Evolutionary conservation across 2,113 vertebrate genomes (phyloP).

Genomic region (Craseonycteris thonglongyai): DNA sequence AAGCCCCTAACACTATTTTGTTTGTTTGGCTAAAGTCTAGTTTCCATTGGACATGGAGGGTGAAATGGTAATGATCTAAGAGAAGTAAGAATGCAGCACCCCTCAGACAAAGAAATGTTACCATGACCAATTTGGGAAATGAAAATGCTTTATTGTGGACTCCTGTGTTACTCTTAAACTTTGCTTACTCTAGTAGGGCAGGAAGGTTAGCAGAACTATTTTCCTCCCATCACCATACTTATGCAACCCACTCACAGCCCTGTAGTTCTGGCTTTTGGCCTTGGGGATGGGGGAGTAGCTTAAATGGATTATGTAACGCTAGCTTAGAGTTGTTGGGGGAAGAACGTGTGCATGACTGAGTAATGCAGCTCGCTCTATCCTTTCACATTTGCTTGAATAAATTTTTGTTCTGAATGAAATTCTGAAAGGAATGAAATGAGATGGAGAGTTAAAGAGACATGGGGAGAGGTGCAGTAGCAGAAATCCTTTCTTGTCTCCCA

Average conservation of each 20-base stretch:
- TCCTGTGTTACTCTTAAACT: background rate
- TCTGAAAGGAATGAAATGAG: background rate
- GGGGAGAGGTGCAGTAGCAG: background rate
- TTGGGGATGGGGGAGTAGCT: background rate
- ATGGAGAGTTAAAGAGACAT: background rate
- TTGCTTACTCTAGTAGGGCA: background rate
- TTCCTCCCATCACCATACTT: background rate
- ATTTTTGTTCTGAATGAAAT: slow-evolving; percentile 40
- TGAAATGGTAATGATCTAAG: background rate
- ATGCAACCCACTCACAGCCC: background rate
- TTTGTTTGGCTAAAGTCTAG: background rate
- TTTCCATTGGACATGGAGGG: background rate
- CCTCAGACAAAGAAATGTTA: background rate
- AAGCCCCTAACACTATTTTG: background rate
- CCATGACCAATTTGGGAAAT: background rate
- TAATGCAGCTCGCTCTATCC: background rate
- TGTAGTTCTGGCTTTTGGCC: background rate
- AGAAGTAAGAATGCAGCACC: background rate
- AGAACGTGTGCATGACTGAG: background rate
- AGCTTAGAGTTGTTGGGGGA: background rate
- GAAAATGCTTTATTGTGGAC: background rate
- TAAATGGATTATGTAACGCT: background rate
- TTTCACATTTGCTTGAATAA: background rate
- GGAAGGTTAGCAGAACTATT: background rate
- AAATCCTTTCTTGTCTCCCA: slow-evolving; percentile 51